Evolutionary conservation across 2,888 invertebrate genomes (phyloP).

Genomic region (Tyria jacobaeae): DNA sequence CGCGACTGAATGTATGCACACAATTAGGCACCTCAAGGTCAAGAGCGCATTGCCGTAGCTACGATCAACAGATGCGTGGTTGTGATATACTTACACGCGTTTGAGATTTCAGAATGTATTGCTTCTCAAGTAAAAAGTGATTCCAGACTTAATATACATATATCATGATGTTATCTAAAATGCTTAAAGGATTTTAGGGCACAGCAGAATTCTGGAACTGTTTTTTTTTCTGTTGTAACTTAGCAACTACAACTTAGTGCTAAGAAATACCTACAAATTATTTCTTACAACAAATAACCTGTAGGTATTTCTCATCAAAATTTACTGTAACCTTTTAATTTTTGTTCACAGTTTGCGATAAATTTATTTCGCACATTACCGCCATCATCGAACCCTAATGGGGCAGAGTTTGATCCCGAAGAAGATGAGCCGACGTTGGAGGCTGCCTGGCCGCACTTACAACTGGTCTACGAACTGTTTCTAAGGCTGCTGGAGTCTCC

Average conservation of each 20-base stretch:
- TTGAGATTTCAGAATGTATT: neutral
- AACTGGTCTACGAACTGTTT: constrained; percentile 92
- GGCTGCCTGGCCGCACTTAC: constrained; percentile 97
- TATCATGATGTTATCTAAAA: too few species aligned
- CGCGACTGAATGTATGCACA: constrained; percentile 1
- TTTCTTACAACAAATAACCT: too few species aligned
- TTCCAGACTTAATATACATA: too few species aligned
- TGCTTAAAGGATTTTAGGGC: too few species aligned
- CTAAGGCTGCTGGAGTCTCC: constrained; percentile 95
- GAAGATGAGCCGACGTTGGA: constrained; percentile 98
- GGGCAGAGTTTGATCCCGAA: constrained; percentile 96
- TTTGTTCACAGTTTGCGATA: constrained; percentile 89
- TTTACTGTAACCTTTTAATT: neutral
- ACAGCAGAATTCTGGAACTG: too few species aligned
- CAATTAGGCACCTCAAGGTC: neutral
- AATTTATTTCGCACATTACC: constrained; percentile 96
- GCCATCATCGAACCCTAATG: constrained; percentile 94
- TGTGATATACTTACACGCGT: neutral
- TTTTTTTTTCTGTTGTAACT: too few species aligned
- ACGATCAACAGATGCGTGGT: neutral
- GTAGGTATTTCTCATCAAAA: too few species aligned
- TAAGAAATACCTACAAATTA: too few species aligned
- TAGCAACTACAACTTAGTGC: too few species aligned
- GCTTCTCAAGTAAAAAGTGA: neutral
- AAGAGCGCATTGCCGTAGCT: neutral